Evolutionary conservation across 2,888 invertebrate genomes (phyloP), one percentile per base, ranked within the genome.

Genomic region (Drosophila sordidula): DNA sequence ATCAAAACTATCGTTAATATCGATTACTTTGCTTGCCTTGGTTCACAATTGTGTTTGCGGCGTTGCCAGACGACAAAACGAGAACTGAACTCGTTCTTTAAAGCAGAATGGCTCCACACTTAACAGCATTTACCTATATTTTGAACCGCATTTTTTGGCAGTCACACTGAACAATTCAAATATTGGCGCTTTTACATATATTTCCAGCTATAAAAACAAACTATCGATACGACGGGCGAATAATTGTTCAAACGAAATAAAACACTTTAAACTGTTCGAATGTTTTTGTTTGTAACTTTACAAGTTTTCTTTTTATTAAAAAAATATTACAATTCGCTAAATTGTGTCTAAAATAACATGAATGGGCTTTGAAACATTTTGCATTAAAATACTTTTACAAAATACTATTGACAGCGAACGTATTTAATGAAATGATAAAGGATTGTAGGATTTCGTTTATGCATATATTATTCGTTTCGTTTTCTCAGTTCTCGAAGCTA

Each of bases 261-360:
- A 34, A 22, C 45, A 34, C 46, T 12, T 6, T 8, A 6, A 9
- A 6, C 9, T 0, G 14, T 14, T 9, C 18, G 26, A 22, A 26
- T 57, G 32, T 52, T 47, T 61, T 59, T 46, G n/a, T 58, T 71
- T 58, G 6, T 62, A 83, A 86, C 87, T 89, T 89, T 80, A 87
- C 71, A 83, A 88, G 84, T 84, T 78, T 78, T 87, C 84, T 71
- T 87, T 77, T 51, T 18, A 18, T 2, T n/a, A n/a, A n/a, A 69
- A 84, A 87, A 76, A 76, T 85, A 88, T 87, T 80, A 84, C 81
- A 87, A 89, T 89, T 86, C 69, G 86, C 89, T 89, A 89, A 85
- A 87, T 86, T 85, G 88, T 78, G 67, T 79, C 89, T 86, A 89
- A 85, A 68, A 52, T 74, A 86, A 71, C 74, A 70, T 79, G 77